Evolutionary conservation across 2,888 invertebrate genomes (phyloP), one percentile per base, ranked within the genome.

Genomic region (Eucera pruinosa): DNA sequence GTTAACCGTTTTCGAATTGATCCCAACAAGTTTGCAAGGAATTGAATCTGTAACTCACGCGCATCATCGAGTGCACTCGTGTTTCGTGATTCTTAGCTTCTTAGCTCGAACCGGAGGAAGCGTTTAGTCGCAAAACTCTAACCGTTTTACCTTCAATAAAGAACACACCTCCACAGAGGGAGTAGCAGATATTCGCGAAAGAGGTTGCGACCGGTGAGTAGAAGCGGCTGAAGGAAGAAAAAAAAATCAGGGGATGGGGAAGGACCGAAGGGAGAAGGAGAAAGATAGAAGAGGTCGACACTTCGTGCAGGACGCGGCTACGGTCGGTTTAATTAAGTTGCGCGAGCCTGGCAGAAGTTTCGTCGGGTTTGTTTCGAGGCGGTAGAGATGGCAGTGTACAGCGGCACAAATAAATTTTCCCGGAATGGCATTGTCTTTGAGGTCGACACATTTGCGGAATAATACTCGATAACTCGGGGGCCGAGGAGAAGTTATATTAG

Each of bases 401-500:
- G 82, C 86, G 86, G 86, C 84, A 84, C 86, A 89, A 90, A 90
- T 90, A 90, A 90, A 90, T 90, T 90, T 87, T 83, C 83, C 84
- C 83, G 85, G 87, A 90, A 89, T 87, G 88, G 86, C 89, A 89
- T 88, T 89, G 90, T 90, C 87, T 88, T 88, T 87, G 87, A 87
- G 89, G 88, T 89, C 87, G 88, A 89, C 89, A 89, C 88, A 89
- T 89, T 90, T 85, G 85, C 81, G 82, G 87, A 89, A 88, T 90
- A 89, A 90, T 90, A 87, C 88, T 89, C 89, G 87, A 90, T 90
- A 89, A 89, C 87, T 89, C 85, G 76, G 82, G 77, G 77, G 66
- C 81, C 84, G 85, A 84, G 85, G 85, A 88, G 87, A 89, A 89
- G 89, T 89, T 89, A 89, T 89, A 89, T 89, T 87, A 86, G 89